phyloP scores from a whole-genome alignment of 2,113 vertebrate species.

The Calonectris borealis region DNA sequence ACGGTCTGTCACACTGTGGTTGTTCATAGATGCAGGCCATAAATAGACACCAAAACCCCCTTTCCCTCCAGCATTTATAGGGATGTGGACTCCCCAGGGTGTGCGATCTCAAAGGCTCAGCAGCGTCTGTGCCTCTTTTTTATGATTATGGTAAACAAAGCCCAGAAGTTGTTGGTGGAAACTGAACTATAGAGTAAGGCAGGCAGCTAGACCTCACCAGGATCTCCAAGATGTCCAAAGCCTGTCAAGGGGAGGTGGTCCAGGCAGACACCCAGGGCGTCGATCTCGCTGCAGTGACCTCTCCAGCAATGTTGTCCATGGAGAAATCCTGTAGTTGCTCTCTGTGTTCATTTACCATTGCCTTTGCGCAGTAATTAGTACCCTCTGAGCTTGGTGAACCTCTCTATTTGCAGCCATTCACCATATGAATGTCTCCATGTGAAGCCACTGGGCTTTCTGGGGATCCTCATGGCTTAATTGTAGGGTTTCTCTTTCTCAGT shows the following conservation, averaged over 20 bases:
- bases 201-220: neutral
- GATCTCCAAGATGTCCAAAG: neutral
- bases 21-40: neutral
- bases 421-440: neutral
- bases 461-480: rapidly evolving
- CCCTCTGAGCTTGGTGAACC: neutral
- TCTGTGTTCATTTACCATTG: neutral
- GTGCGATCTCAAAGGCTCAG: neutral
- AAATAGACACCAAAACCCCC: rapidly evolving
- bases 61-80: neutral
- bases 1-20: neutral
- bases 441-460: neutral
- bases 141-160: neutral
- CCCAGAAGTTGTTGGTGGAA: neutral
- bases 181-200: neutral
- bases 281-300: neutral
- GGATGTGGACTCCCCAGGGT: rapidly evolving
- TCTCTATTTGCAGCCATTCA: neutral
- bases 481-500: neutral
- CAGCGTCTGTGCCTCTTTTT: neutral
- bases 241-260: neutral
- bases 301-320: rapidly evolving
- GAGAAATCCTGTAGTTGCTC: neutral
- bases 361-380: neutral
- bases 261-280: too few species aligned